A percentile compares a stretch with the other conserved stretches of the same genome.
Evolutionary conservation across 2,888 invertebrate genomes (phyloP).

Genomic region (Boloria selene): DNA sequence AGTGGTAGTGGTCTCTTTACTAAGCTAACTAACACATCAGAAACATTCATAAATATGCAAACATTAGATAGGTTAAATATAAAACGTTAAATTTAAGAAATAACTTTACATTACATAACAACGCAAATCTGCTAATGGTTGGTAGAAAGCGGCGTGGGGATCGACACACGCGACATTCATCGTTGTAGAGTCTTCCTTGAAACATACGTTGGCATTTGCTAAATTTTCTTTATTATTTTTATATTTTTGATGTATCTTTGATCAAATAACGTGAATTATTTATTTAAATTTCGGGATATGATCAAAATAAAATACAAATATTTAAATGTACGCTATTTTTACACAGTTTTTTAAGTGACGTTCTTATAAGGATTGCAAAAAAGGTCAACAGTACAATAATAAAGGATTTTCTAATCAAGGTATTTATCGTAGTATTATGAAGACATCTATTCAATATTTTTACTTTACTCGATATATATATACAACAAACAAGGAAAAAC

Average conservation of each 20-base stretch:
- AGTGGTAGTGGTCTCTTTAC: too few relatives aligned
- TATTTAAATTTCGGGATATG: too few relatives aligned
- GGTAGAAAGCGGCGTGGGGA: slow-evolving; percentile 28
- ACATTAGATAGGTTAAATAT: too few relatives aligned
- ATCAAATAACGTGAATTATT: background rate
- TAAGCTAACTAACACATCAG: too few relatives aligned
- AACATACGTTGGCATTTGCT: slow-evolving; percentile 3
- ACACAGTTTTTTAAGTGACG: background rate
- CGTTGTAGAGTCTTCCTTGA: slow-evolving; percentile 20
- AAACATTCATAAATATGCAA: too few relatives aligned
- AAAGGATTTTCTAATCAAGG: slow-evolving; percentile 12
- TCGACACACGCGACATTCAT: slow-evolving; percentile 28
- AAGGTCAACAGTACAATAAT: background rate
- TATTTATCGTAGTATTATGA: background rate
- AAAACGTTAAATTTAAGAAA: background rate
- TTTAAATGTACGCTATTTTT: background rate
- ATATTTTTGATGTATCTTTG: background rate
- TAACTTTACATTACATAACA: slow-evolving; percentile 30
- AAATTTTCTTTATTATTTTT: background rate
- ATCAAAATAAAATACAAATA: background rate
- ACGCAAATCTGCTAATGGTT: slow-evolving; percentile 25
- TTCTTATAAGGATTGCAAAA: background rate
- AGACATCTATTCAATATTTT: background rate
- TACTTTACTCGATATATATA: too few relatives aligned
- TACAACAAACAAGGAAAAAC: too few relatives aligned